These are phyloP conservation scores for Adelphocoris suturalis DNA, from an alignment of 2,888 invertebrate species.

Conservation along the genomic window DNA sequence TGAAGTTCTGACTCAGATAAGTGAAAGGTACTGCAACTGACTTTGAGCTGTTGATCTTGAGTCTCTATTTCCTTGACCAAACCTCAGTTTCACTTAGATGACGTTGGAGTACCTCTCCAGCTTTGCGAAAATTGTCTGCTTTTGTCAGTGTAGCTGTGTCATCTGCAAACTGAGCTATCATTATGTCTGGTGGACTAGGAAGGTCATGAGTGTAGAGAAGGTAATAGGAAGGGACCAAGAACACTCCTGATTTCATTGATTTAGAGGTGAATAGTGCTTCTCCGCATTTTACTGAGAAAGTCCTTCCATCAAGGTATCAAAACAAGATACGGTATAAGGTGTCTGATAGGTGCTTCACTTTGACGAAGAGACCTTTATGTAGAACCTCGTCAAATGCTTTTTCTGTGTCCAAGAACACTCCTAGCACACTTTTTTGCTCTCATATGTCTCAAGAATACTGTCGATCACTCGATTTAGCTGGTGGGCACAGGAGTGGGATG, in stretches of 20 bases:
- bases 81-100: background rate
- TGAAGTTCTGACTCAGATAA: no score
- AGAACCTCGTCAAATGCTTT: background rate
- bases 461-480: background rate
- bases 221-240: no score
- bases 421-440: background rate
- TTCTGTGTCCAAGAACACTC: conserved; percentile 35
- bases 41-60: no score
- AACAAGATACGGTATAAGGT: background rate
- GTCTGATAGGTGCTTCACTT: background rate
- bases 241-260: no score
- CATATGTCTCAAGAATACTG: background rate
- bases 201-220: background rate
- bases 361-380: background rate
- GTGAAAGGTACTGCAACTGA: no score
- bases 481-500: background rate
- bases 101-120: background rate
- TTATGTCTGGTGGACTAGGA: background rate
- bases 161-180: background rate
- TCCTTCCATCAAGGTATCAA: background rate
- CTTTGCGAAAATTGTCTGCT: background rate
- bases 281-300: background rate
- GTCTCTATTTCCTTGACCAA: no score
- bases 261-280: background rate
- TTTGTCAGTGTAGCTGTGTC: background rate